phyloP scores from a whole-genome alignment of 2,113 vertebrate species.

The Callorhinus ursinus region DNA sequence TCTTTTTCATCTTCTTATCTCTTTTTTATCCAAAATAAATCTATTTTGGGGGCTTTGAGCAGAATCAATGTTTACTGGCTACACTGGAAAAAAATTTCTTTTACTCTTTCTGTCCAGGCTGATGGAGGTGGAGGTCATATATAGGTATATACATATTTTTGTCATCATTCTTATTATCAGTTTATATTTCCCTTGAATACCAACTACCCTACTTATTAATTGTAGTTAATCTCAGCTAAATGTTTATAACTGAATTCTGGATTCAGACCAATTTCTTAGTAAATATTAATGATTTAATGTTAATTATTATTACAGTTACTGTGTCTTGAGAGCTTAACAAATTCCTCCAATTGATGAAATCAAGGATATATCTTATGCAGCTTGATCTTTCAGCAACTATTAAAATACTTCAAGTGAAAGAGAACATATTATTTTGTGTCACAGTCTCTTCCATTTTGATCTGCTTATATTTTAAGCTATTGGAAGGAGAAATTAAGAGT shows the following conservation, averaged over 20 bases:
- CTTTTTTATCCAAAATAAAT: neutral
- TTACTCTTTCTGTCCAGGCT: neutral
- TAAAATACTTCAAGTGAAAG: neutral
- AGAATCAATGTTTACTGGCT: neutral
- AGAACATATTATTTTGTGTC: neutral
- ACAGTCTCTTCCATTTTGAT: neutral
- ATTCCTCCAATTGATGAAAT: neutral
- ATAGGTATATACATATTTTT: neutral
- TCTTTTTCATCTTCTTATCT: neutral
- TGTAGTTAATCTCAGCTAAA: neutral
- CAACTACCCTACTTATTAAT: neutral
- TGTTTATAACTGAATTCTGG: neutral
- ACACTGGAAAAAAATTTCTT: neutral
- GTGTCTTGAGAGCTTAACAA: neutral
- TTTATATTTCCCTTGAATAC: neutral
- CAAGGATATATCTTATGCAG: neutral
- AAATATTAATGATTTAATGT: neutral
- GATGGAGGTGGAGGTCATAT: neutral
- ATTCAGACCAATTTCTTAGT: neutral
- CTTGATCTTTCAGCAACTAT: neutral
- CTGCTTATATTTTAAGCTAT: neutral
- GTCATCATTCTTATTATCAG: neutral
- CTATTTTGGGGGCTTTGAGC: neutral
- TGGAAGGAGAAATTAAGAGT: neutral
- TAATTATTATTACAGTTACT: neutral